Conservation (phyloP, 2,113 vertebrate genomes). For the Sciurus niger region DNA sequence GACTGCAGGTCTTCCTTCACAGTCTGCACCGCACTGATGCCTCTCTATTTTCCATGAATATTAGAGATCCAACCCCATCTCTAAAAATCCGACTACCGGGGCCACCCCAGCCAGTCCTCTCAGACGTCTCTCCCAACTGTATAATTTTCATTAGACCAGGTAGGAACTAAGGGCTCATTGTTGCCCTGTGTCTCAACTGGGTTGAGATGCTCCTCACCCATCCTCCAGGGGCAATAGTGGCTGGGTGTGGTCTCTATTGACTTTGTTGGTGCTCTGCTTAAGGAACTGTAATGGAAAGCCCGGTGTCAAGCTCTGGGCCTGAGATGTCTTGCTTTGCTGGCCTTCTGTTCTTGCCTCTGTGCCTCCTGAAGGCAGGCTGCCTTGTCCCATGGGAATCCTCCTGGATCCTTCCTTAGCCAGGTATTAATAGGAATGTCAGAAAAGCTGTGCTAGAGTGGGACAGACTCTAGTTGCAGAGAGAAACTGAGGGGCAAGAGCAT, state of each 20-base stretch:
- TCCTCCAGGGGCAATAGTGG: conserved; percentile 35
- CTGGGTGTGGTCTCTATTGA: conserved; percentile 32
- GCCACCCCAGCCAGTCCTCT: conserved; percentile 77
- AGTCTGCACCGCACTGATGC: conserved; percentile 44
- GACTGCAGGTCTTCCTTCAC: not conserved
- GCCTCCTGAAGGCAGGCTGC: conserved; percentile 46
- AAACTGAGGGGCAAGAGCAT: not conserved
- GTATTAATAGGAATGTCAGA: not conserved
- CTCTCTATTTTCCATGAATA: conserved; percentile 79
- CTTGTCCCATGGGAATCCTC: conserved; percentile 49
- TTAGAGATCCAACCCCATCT: conserved; percentile 74
- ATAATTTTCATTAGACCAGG: conserved; percentile 83
- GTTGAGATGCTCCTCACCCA: conserved; percentile 8
- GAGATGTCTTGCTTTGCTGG: conserved; percentile 67
- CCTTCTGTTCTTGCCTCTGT: not conserved
- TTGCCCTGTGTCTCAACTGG: conserved; percentile 5
- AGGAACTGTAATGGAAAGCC: conserved; percentile 34
- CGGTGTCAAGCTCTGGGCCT: conserved; percentile 50
- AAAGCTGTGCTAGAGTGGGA: not conserved
- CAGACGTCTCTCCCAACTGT: conserved; percentile 85
- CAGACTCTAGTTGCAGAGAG: not conserved
- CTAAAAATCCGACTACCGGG: conserved; percentile 70
- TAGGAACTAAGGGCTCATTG: conserved; percentile 66
- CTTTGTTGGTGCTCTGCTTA: conserved; percentile 68
- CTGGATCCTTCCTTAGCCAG: conserved; percentile 44